Evolutionary conservation across 2,113 vertebrate genomes (phyloP), one percentile per base, ranked within the genome.

Genomic region (Syngnathus floridae): DNA sequence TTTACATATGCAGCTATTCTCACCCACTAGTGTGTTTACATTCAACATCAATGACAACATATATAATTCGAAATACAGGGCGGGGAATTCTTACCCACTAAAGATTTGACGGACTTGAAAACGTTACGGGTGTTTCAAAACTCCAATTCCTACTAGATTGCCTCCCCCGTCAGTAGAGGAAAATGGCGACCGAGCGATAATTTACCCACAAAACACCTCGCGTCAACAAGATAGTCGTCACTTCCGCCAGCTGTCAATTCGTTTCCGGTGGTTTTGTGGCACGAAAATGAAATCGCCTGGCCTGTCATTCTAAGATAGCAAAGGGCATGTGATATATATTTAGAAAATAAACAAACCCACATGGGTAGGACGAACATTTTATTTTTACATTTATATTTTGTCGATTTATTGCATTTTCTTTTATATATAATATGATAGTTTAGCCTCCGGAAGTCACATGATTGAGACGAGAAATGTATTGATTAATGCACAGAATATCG

Each of bases 111-210:
- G 6, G 64, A 66, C 71, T 73, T 69, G 57, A 17, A 38, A 48
- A 8, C n/a, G 13, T 12, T 43, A 2, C 1, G 7, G 19, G 0
- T 40, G 13, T 63, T 71, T 67, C 46, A 56, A 49, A 71, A 21
- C 57, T 43, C n/a, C 6, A 62, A 62, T 22, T 45, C 40, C 26
- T 65, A 37, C 58, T 69, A 70, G 36, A 75, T 46, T 62, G 13
- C 10, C 37, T 37, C 11, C 60, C 69, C 54, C 61, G 60, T 41
- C 67, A 69, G 67, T 48, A 73, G 65, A 72, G 75, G 81, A 90
- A 91, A 88, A 91, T 91, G 90, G 90, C 90, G 88, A 67, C 62
- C 26, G 13, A 48, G 49, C 57, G 59, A 77, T 75, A 67, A 16
- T 54, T 78, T 78, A 79, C 82, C 81, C 76, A 83, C 69, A 16